Percentiles rank a stretch among this genome's conserved stretches.
phyloP scores from a whole-genome alignment of 2,888 invertebrate genomes.

The Leptogaster cylindrica region DNA sequence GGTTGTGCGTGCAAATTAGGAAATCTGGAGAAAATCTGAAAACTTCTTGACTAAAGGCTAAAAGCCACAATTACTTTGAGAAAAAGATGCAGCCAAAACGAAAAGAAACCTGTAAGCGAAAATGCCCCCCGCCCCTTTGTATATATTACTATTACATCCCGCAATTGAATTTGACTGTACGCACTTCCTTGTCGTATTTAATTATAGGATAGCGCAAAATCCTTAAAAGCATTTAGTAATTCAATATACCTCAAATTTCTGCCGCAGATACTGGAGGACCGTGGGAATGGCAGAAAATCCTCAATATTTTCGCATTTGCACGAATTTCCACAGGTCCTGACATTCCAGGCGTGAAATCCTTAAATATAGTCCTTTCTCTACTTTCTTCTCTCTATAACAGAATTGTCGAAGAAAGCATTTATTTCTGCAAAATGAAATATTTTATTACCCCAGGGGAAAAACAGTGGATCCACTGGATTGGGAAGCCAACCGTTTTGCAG shows the following conservation, averaged over 20 bases:
- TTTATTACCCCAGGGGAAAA: background rate
- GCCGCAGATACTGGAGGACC: background rate
- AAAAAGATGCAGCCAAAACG: too few species aligned
- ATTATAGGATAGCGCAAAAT: slow-evolving; percentile 9
- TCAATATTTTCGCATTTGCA: slow-evolving; percentile 18
- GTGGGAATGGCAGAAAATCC: slow-evolving; percentile 20
- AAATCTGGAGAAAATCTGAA: too few species aligned
- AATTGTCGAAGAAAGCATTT: slow-evolving; percentile 1
- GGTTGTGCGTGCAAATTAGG: too few species aligned
- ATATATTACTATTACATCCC: too few species aligned
- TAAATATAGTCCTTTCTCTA: background rate
- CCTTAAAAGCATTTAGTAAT: slow-evolving; percentile 8
- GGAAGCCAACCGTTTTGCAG: too few species aligned
- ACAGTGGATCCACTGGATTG: too few species aligned
- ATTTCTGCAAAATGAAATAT: slow-evolving; percentile 16
- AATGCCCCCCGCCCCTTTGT: too few species aligned
- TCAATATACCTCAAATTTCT: slow-evolving; percentile 27
- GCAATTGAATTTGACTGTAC: too few species aligned
- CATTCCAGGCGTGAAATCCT: background rate
- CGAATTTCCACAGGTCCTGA: slow-evolving; percentile 4
- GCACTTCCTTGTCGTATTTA: background rate
- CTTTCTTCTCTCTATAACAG: background rate
- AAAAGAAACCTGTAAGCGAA: too few species aligned
- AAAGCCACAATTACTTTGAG: too few species aligned
- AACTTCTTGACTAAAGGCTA: too few species aligned